Conservation (phyloP, 2,113 vertebrate genomes). For the Pelvicachromis taeniatus region DNA sequence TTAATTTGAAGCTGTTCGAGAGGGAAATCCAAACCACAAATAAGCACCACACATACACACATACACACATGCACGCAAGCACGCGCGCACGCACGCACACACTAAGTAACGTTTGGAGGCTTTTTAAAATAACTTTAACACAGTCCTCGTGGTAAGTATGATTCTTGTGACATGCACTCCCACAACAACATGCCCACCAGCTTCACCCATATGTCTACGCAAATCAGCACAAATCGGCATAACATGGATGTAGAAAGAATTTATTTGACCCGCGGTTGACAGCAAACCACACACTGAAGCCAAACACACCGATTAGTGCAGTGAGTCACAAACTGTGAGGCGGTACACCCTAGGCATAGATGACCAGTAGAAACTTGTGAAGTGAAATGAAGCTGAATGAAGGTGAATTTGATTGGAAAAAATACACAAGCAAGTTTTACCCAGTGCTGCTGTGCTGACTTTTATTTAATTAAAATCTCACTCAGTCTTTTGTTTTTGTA, state of each 20-base stretch:
- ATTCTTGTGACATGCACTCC: not conserved
- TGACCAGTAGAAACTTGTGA: not conserved
- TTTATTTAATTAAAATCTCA: not conserved
- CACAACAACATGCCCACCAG: not conserved
- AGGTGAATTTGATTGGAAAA: not conserved
- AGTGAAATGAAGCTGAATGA: not conserved
- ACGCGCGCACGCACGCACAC: not conserved
- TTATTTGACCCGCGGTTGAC: not conserved
- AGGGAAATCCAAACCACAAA: conserved; percentile 6
- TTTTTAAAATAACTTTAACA: not conserved
- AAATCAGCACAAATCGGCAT: not conserved
- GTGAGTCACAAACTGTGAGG: not conserved
- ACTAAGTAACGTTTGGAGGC: not conserved
- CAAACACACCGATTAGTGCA: not conserved
- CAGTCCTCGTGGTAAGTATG: not conserved
- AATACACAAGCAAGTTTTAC: not conserved
- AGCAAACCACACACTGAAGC: not conserved
- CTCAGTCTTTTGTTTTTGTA: not conserved
- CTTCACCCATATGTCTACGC: not conserved
- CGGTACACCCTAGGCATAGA: not conserved
- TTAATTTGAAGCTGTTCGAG: conserved; percentile 28
- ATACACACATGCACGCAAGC: accelerated
- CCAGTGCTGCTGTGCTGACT: not conserved
- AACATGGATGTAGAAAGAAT: not conserved
- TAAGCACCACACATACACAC: not conserved